These are phyloP conservation scores for Elysia crispata DNA, from an alignment of 2,888 invertebrate genomes.

Conservation along the genomic window DNA sequence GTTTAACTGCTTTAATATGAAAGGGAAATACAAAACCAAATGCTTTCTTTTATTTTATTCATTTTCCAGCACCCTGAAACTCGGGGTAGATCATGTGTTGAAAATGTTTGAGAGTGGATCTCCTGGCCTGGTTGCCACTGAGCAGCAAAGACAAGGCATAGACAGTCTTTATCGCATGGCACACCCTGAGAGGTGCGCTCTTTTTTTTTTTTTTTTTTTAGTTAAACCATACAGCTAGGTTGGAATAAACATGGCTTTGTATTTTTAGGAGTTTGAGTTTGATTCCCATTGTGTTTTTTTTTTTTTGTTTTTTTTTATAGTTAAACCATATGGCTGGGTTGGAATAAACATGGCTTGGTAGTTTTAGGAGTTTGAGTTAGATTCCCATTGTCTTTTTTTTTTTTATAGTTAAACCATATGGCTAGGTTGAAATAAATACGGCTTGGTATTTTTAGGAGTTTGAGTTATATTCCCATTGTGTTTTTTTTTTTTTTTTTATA, in stretches of 20 bases:
- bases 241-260: not conserved
- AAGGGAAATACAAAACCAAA: no score
- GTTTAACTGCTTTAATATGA: no score
- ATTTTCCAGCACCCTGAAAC: slow-evolving; percentile 39
- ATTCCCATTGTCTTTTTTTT: no score
- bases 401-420: no score
- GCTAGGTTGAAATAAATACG: not conserved
- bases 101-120: slow-evolving; percentile 38
- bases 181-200: slow-evolving; percentile 31
- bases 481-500: not conserved
- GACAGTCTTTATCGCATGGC: slow-evolving; percentile 33
- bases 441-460: not conserved
- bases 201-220: not conserved
- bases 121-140: not conserved
- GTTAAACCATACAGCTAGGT: not conserved
- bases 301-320: not conserved
- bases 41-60: no score
- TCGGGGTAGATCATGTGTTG: slow-evolving; percentile 47
- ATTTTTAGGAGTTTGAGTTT: not conserved
- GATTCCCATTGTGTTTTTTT: not conserved
- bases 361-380: no score
- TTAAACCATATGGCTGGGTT: no score
- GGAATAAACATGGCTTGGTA: no score
- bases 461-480: not conserved
- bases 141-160: slow-evolving; percentile 33